Base-by-base conservation (phyloP, 2,113 vertebrate species). In the Alligator mississippiensis region DNA sequence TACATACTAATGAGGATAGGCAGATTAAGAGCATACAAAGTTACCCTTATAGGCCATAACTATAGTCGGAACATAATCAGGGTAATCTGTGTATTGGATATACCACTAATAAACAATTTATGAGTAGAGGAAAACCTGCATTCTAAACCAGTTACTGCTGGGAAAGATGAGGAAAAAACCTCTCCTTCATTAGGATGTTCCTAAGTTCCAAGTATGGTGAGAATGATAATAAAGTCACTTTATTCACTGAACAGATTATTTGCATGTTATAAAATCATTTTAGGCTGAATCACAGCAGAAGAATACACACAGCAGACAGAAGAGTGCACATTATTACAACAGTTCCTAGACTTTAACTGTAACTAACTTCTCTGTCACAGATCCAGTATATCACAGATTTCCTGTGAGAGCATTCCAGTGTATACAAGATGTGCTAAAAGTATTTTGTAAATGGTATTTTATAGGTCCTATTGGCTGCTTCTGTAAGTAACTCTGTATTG, bases 401-500 rank as follows among this genome's bases (percentile, higher is more conserved):
- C 63, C 84, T 83, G 55, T 62, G 82, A 74, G 68, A 88, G 27
- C 47, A 12, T 85, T 89, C 78, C 6, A 47, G 27, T 89, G 80
- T 6, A 54, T 16, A 64, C 70, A 47, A 80, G 24, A 84, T 80
- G 81, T 28, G 59, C 24, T 92, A 62, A n/a, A 10, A 66, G 61
- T 80, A 60, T 70, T 85, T 89, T 82, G 47, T 59, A 90, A 93
- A 88, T 62, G 80, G 6, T 85, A 4, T 94, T 96, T 96, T 86
- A 88, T 80, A 47, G 47, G 59, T 86, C 25, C 28, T 77, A 27
- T 76, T 57, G 47, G 6, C 0, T 1, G 61, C 86, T 93, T 60
- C 17, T 18, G 21, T 70, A 70, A 18, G 66, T 30, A 70, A 28
- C n/a, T 70, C n/a, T 68, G 66, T 30, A 70, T 34, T 70, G 17